These are phyloP conservation scores for Scleropages formosus DNA, from an alignment of 2,797 vertebrate genomes.

Conservation along the genomic window DNA sequence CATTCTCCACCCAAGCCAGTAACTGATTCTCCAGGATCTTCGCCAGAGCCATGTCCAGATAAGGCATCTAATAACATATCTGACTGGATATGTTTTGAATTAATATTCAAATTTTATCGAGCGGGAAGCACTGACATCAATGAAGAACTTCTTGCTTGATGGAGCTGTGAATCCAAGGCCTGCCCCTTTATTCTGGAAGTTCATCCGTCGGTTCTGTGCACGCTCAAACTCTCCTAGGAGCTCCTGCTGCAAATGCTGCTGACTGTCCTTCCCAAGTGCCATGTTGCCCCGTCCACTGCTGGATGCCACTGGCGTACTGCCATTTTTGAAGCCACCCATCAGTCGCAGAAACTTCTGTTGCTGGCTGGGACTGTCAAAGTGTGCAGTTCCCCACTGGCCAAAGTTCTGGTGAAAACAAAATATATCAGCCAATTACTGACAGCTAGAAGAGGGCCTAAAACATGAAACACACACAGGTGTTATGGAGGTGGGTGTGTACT, in stretches of 20 bases:
- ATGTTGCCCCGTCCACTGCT: conserved; percentile 60
- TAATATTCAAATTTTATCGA: conserved; percentile 77
- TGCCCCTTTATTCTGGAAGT: conserved; percentile 64
- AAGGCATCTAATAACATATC: too few species aligned
- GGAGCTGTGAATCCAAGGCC: conserved; percentile 79
- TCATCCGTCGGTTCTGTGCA: conserved; percentile 72
- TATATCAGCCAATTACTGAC: background rate
- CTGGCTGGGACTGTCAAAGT: conserved; percentile 72
- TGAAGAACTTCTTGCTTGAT: conserved; percentile 67
- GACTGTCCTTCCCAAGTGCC: conserved; percentile 73
- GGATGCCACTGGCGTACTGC: conserved; percentile 36
- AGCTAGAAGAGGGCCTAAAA: background rate
- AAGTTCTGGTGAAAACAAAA: conserved; percentile 54
- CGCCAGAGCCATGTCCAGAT: background rate
- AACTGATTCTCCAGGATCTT: background rate
- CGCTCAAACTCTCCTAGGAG: conserved; percentile 82
- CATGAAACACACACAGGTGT: background rate
- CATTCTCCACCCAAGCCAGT: background rate
- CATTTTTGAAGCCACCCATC: conserved; percentile 87
- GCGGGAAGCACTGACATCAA: conserved; percentile 69
- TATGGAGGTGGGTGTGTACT: conserved; percentile 27
- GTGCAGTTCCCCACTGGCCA: conserved; percentile 87
- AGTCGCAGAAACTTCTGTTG: conserved; percentile 88
- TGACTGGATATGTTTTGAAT: conserved; percentile 43
- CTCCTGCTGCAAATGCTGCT: conserved; percentile 72